Conservation (phyloP, 2,888 invertebrate genomes). For the Acanthosepion esculentum region DNA sequence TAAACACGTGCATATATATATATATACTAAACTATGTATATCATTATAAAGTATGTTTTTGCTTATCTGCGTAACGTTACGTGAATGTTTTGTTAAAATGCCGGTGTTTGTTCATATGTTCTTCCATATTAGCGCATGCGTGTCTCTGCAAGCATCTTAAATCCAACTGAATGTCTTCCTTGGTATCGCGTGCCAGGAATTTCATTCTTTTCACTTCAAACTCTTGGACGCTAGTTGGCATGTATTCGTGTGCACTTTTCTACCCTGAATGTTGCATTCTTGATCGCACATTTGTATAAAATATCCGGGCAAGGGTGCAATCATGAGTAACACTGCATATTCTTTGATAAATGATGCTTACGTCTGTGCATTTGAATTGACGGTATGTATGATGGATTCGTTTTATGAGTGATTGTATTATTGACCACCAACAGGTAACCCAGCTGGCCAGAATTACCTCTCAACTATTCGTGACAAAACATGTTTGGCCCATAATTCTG, state of each 20-base stretch:
- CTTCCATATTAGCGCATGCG: neutral
- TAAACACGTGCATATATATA: too few relatives aligned
- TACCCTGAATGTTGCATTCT: neutral
- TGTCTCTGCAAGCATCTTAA: neutral
- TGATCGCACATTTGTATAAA: neutral
- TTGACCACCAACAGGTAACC: neutral
- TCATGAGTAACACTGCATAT: neutral
- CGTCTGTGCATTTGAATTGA: neutral
- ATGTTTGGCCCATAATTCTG: neutral
- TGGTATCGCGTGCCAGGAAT: too few relatives aligned
- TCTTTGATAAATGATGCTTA: neutral
- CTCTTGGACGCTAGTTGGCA: neutral
- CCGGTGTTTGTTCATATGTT: too few relatives aligned
- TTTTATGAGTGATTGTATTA: neutral
- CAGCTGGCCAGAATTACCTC: neutral
- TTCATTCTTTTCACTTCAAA: neutral
- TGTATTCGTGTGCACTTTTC: neutral
- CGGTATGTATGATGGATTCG: neutral
- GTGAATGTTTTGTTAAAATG: too few relatives aligned
- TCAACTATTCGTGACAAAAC: neutral
- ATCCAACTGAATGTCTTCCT: neutral
- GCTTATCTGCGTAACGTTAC: too few relatives aligned
- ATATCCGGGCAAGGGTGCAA: neutral
- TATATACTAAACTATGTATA: too few relatives aligned
- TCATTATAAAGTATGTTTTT: too few relatives aligned